Evolutionary conservation across 2,888 invertebrate genomes (phyloP).

Genomic region (Xylophagus ater): DNA sequence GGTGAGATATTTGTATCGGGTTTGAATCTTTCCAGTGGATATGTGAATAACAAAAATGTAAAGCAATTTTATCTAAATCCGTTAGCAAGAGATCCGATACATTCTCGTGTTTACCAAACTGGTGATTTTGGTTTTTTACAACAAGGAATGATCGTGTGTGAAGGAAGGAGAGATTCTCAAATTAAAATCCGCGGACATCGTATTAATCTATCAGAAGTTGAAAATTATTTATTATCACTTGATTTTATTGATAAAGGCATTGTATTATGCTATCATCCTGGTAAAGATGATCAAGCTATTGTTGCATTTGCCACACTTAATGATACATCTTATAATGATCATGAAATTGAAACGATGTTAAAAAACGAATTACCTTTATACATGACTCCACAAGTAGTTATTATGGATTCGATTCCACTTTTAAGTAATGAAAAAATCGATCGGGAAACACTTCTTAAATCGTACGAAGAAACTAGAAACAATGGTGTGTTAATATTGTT

Average conservation of each 20-base stretch:
- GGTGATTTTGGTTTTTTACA: slow-evolving; percentile 71
- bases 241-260: slow-evolving; percentile 62
- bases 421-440: slow-evolving; percentile 82
- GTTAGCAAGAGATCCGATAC: slow-evolving; percentile 55
- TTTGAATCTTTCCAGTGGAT: slow-evolving; percentile 66
- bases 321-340: slow-evolving; percentile 37
- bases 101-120: slow-evolving; percentile 64
- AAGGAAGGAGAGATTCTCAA: slow-evolving; percentile 78
- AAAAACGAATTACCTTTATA: slow-evolving; percentile 57
- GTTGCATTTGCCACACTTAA: slow-evolving; percentile 55
- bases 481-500: slow-evolving; percentile 53
- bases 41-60: slow-evolving; percentile 62
- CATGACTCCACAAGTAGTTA: slow-evolving; percentile 68
- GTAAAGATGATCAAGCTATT: slow-evolving; percentile 58
- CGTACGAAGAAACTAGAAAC: slow-evolving; percentile 61
- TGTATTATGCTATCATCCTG: slow-evolving; percentile 68
- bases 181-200: slow-evolving; percentile 77
- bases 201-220: slow-evolving; percentile 75
- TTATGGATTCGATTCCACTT: slow-evolving; percentile 63
- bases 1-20: slow-evolving; percentile 80
- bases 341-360: slow-evolving; percentile 54
- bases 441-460: slow-evolving; percentile 61
- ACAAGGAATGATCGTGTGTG: slow-evolving; percentile 58
- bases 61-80: slow-evolving; percentile 68
- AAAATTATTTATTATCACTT: slow-evolving; percentile 54